Evolutionary conservation across 2,888 invertebrate species (phyloP).

Genomic region (Andrena camellia): DNA sequence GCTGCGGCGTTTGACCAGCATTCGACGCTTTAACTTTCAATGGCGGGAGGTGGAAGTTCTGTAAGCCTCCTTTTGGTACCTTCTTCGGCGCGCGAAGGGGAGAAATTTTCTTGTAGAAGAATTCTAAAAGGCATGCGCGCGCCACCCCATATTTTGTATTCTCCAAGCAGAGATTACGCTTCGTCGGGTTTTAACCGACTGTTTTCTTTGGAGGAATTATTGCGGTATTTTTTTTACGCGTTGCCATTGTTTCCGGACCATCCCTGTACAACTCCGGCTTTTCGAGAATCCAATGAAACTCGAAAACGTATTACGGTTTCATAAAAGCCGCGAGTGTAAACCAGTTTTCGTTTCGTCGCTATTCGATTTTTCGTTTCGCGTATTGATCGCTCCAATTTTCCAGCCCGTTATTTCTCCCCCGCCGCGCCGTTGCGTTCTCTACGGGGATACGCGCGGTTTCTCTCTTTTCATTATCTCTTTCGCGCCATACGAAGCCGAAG

Average conservation of each 20-base stretch:
- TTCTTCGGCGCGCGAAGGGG: no score
- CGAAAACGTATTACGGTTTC: background rate
- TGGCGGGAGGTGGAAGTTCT: background rate
- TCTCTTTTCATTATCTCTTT: conserved; percentile 66
- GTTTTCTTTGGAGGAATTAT: no score
- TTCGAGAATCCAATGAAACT: background rate
- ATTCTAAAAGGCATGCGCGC: no score
- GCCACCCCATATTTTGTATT: no score
- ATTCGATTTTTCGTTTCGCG: background rate
- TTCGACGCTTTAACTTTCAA: background rate
- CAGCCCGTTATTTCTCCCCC: background rate
- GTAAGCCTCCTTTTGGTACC: no score
- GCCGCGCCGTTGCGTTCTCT: background rate
- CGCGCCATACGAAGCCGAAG: conserved; percentile 53
- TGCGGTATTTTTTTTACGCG: no score
- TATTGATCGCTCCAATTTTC: background rate
- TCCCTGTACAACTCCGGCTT: no score
- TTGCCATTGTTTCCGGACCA: no score
- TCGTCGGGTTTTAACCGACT: no score
- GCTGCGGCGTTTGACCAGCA: background rate
- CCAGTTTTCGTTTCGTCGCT: background rate
- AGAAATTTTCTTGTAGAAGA: no score
- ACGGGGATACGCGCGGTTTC: conserved; percentile 45
- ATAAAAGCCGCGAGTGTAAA: background rate
- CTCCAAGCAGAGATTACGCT: no score